Evolutionary conservation across 2,113 vertebrate genomes (phyloP), one percentile per base, ranked within the genome.

Genomic region (Alosa alosa): DNA sequence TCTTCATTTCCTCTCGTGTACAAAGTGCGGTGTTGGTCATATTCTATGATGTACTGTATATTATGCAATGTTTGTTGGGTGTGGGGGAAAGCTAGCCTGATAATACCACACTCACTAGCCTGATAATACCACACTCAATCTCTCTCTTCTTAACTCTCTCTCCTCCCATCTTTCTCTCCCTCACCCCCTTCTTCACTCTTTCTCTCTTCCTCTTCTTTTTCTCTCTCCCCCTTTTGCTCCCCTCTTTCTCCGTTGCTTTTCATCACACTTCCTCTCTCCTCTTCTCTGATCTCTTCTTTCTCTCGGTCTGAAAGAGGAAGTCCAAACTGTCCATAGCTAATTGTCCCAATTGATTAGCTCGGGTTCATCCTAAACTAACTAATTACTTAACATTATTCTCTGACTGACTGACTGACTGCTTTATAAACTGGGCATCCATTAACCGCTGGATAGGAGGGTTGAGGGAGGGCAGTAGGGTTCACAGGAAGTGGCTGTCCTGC

Each of bases 281-380:
- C 57, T 9, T 7, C 22, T 25, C 57, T 22, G 20, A 1, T n/a
- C 57, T 64, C 22, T 64, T 25, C 22, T 25, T 22, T 25, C 57
- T 25, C 20, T 64, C 57, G n/a, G 20, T n/a, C 57, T 25, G 22
- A 9, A n/a, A 86, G 87, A 87, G 91, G 92, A 93, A 91, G 90
- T 87, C 85, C 60, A 75, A 84, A 90, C 44, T 44, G 52, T 85
- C 88, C 88, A 87, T 87, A 87, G 85, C 90, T 81, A 94, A 94
- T 92, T 47, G 91, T 94, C 93, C 94, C 83, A 84, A 82, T 86
- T 84, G 88, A 90, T 90, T 82, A 86, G 87, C 87, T 87, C 52
- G 46, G 64, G 83, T 39, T 52, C 46, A 87, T 83, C 75, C 85
- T 86, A 81, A 82, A 86, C 84, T 88, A 87, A 88, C 90, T 86